Evolutionary conservation across 2,888 invertebrate species (phyloP).

Genomic region (Beris chalybata): DNA sequence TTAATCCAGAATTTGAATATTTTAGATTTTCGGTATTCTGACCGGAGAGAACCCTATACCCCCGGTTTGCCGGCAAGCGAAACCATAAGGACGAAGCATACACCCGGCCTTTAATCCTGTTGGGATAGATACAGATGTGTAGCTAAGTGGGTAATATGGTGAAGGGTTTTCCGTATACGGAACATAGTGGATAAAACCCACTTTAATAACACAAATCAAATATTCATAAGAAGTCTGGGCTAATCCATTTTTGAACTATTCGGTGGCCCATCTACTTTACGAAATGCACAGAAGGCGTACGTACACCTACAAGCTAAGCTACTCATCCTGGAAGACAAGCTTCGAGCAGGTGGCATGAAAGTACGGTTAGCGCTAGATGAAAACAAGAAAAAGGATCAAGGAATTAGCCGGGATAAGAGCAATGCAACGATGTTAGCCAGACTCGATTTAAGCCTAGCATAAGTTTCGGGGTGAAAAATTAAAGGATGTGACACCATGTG

Average conservation of each 20-base stretch:
- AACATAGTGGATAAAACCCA: background rate
- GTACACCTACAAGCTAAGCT: too few species aligned
- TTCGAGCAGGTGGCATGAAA: too few species aligned
- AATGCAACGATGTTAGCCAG: background rate
- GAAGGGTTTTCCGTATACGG: background rate
- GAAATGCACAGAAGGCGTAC: background rate
- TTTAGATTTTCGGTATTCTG: constrained; percentile 19
- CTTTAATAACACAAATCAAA: constrained; percentile 12
- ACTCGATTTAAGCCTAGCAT: background rate
- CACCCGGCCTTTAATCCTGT: too few species aligned
- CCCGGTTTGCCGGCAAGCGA: too few species aligned
- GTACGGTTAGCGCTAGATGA: too few species aligned
- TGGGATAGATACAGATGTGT: too few species aligned
- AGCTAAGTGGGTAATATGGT: too few species aligned
- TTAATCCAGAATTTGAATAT: constrained; percentile 32
- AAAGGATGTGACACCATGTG: background rate
- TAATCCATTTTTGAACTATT: constrained; percentile 10
- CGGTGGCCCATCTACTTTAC: background rate
- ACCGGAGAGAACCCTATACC: constrained; percentile 1
- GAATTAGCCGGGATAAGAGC: too few species aligned
- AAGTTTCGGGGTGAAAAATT: background rate
- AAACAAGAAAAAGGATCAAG: too few species aligned
- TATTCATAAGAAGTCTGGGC: constrained; percentile 8
- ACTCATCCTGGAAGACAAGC: too few species aligned
- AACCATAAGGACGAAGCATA: too few species aligned